Evolutionary conservation across 1,140 invertebrate species (phyloP), one percentile per base, ranked within the genome.

Genomic region (Drosophila mojavensis): DNA sequence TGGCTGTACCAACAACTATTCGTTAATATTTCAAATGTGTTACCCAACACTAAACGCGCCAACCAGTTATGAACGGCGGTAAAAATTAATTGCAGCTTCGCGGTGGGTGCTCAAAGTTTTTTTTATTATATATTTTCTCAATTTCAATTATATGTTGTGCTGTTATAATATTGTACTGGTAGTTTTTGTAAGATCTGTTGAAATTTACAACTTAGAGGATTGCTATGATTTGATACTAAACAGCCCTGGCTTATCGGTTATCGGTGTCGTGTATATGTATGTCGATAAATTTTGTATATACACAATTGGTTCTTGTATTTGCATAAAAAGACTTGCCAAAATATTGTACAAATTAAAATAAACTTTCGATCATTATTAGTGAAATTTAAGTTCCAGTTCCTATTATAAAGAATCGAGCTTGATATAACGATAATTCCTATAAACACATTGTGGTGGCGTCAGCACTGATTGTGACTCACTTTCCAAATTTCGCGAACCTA

Each of bases 21-120:
- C 83, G 83, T 83, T 86, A 77, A 88, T 70, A 62, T 77, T 86
- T 83, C 55, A 86, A 86, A 88, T 55, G 85, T 62, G 62, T 78
- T 86, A 50, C 61, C 60, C 79, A 86, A 86, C 83, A 86, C 83
- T 86, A 24, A 54, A 71, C 65, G 54, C 58, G 75, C 71, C 55
- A 43, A n/a, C n/a, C n/a, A n/a, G 26, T 33, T 28, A 0, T 5
- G 7, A 55, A 56, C 64, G 68, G 51, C 81, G 76, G 47, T 61
- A 15, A 5, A 24, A 58, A 41, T 30, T 41, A 59, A 70, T 20
- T 17, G n/a, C 47, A 36, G 59, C 72, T 53, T 48, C 55, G 43
- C 13, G 51, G 17, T 17, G 15, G 0, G 5, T 11, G 24, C 20
- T 10, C 55, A 60, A 41, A 7, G 10, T 4, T 64, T 33, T 0